Conservation (phyloP, 2,797 vertebrate genomes). For the Liparis tanakae region DNA sequence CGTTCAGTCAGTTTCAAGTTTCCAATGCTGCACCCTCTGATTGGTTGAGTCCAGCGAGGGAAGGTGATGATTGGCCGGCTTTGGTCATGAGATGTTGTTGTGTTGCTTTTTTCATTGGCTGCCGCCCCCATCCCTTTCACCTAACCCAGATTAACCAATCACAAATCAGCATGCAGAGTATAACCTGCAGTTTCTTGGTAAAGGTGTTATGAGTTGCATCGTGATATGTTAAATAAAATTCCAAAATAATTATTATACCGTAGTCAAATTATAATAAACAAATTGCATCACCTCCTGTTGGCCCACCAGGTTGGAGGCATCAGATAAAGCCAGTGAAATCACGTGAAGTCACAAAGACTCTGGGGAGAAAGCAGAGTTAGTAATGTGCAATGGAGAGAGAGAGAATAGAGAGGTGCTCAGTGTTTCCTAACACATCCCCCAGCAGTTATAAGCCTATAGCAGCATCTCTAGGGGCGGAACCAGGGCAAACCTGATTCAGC, state of each 20-base stretch:
- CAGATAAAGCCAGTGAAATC: no score
- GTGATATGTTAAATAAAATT: not conserved
- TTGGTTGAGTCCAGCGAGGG: constrained; percentile 87
- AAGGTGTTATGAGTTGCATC: constrained; percentile 33
- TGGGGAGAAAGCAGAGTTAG: no score
- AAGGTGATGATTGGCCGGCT: constrained; percentile 83
- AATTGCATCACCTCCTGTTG: not conserved
- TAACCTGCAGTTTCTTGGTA: constrained; percentile 10
- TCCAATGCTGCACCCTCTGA: constrained; percentile 89
- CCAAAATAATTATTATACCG: not conserved
- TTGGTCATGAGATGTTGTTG: constrained; percentile 64
- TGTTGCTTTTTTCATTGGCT: constrained; percentile 64
- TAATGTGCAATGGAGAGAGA: no score
- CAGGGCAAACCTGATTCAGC: no score
- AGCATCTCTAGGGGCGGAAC: no score
- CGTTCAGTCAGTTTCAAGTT: constrained; percentile 88
- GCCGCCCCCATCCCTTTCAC: constrained; percentile 1
- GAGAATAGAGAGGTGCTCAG: no score
- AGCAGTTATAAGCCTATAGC: no score
- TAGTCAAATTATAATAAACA: not conserved
- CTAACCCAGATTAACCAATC: constrained; percentile 58
- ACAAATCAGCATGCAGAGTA: constrained; percentile 43
- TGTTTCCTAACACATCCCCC: no score
- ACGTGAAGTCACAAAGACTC: no score
- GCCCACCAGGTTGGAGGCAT: no score